Percentiles rank a stretch among this genome's conserved stretches.
Evolutionary conservation across 1,140 invertebrate species (phyloP).

Genomic region (Drosophila repleta): DNA sequence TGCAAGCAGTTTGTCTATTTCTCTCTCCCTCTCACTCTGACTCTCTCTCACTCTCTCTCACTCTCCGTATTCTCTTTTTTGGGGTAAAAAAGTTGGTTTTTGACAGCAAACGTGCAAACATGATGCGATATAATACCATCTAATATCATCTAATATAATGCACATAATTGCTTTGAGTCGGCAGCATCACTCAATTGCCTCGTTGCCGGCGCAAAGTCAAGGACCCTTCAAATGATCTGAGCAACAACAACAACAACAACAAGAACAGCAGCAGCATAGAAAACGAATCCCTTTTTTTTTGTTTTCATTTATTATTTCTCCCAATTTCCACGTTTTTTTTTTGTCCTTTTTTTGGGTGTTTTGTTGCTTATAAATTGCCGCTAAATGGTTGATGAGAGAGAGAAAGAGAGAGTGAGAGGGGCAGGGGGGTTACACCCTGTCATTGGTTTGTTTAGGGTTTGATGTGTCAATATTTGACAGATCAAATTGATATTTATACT

Average conservation of each 20-base stretch:
- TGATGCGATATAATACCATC: slow-evolving; percentile 42
- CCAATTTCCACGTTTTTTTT: slow-evolving; percentile 59
- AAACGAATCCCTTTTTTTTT: slow-evolving; percentile 56
- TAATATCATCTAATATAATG: slow-evolving; percentile 65
- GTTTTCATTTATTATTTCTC: slow-evolving; percentile 77
- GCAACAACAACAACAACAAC: slow-evolving; percentile 27
- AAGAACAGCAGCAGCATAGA: slow-evolving; percentile 19
- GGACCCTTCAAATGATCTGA: slow-evolving; percentile 81
- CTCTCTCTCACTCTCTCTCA: not conserved
- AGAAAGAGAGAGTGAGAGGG: not conserved
- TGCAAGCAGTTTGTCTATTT: slow-evolving; percentile 9
- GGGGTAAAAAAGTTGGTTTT: slow-evolving; percentile 79
- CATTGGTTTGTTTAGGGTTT: slow-evolving; percentile 82
- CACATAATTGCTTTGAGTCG: slow-evolving; percentile 67
- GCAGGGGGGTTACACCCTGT: slow-evolving; percentile 48
- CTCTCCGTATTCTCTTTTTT: slow-evolving; percentile 48
- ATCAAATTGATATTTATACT: slow-evolving; percentile 82
- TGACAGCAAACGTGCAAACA: slow-evolving; percentile 76
- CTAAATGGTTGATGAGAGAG: slow-evolving; percentile 56
- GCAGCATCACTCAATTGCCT: slow-evolving; percentile 74
- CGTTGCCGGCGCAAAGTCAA: slow-evolving; percentile 66
- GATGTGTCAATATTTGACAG: slow-evolving; percentile 83
- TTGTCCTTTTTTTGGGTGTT: slow-evolving; percentile 65
- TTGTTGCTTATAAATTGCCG: slow-evolving; percentile 81
- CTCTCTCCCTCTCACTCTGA: not conserved